A percentile compares a stretch with the other conserved stretches of the same genome.
Evolutionary conservation across 2,797 vertebrate species (phyloP).

Genomic region (Philypnodon macrostomus): DNA sequence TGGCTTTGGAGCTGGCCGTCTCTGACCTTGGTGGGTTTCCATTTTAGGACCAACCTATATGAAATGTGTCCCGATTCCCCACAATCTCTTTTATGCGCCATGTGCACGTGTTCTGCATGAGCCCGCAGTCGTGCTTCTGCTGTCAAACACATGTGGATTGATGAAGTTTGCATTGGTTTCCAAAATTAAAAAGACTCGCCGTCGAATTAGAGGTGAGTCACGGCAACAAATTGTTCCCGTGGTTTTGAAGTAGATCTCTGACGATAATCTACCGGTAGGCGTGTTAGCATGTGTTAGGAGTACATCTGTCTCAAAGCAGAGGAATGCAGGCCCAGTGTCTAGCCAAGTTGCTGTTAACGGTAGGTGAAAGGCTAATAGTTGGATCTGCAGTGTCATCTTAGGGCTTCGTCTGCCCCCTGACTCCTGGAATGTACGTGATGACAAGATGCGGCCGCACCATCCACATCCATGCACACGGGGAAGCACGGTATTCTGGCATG

Average conservation of each 20-base stretch:
- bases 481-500: conserved; percentile 33
- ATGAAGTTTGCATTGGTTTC: conserved; percentile 62
- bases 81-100: conserved; percentile 64
- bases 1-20: conserved; percentile 84
- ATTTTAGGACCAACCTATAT: conserved; percentile 75
- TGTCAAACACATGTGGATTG: conserved; percentile 73
- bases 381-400: conserved; percentile 89
- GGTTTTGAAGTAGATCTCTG: conserved; percentile 41
- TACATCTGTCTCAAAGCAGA: conserved; percentile 73
- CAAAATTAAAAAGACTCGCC: conserved; percentile 58
- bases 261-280: conserved; percentile 54
- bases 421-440: conserved; percentile 95
- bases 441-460: conserved; percentile 80
- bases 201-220: conserved; percentile 44
- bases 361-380: conserved; percentile 91
- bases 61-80: conserved; percentile 68
- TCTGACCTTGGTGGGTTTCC: conserved; percentile 89
- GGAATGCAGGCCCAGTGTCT: conserved; percentile 85
- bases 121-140: conserved; percentile 64
- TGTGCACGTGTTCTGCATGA: conserved; percentile 35
- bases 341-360: conserved; percentile 93
- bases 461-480: conserved; percentile 36
- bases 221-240: conserved; percentile 34
- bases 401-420: conserved; percentile 87
- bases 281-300: conserved; percentile 69